Evolutionary conservation across 2,888 invertebrate species (phyloP).

Genomic region (Iselma pallidipennis): DNA sequence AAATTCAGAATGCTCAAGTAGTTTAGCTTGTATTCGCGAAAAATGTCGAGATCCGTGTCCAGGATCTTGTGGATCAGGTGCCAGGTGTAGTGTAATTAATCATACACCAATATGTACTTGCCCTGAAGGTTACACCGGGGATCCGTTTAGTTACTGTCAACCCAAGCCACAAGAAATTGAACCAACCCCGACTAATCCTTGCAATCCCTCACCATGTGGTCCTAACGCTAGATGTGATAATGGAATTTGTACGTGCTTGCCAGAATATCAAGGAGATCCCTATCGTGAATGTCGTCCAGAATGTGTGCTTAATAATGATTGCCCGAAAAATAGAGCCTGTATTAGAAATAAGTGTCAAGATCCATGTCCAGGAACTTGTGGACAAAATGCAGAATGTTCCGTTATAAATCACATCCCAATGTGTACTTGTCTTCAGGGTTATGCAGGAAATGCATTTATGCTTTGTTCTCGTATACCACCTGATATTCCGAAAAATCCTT

Average conservation of each 20-base stretch:
- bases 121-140: constrained; percentile 63
- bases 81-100: constrained; percentile 67
- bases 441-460: constrained; percentile 75
- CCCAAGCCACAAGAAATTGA: constrained; percentile 52
- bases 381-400: constrained; percentile 72
- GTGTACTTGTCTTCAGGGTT: constrained; percentile 72
- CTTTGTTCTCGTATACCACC: constrained; percentile 62
- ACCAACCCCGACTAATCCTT: constrained; percentile 52
- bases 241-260: constrained; percentile 72
- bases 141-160: constrained; percentile 65
- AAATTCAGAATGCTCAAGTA: constrained; percentile 64
- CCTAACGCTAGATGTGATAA: constrained; percentile 72
- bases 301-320: constrained; percentile 77
- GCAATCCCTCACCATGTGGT: constrained; percentile 67
- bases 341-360: constrained; percentile 73
- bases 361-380: constrained; percentile 81
- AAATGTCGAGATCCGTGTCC: constrained; percentile 65
- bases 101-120: constrained; percentile 74
- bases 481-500: constrained; percentile 30
- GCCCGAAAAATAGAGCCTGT: constrained; percentile 71
- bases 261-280: constrained; percentile 78
- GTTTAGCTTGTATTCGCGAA: constrained; percentile 61
- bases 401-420: constrained; percentile 79
- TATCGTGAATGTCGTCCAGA: constrained; percentile 78
- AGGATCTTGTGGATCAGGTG: constrained; percentile 66